Evolutionary conservation across 1,140 invertebrate species (phyloP), one percentile per base, ranked within the genome.

Genomic region (Tyrophagus putrescentiae): DNA sequence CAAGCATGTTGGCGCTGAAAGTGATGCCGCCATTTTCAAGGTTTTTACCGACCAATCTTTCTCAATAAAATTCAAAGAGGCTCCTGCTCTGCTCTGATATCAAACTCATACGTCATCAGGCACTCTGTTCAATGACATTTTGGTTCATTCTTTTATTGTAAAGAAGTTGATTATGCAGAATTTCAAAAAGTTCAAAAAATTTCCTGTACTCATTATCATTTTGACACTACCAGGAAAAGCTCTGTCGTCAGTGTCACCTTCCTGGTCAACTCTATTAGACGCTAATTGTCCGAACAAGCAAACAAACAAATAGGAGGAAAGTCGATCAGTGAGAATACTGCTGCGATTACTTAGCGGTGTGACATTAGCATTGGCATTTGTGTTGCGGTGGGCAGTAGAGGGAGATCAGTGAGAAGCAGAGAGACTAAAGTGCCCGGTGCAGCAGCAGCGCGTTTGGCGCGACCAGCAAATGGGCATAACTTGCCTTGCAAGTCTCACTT

Each of bases 401-500:
- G 7, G 7, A 48, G 45, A 48, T 21, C 45, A 48, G 36, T 13
- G 21, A 21, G 13, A 13, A 13, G 13, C 21, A 13, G 13, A 13
- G 13, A 13, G 13, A 13, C 36, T 39, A 13, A 39, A 39, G 36
- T 39, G 36, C 13, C 36, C 36, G 36, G 36, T 21, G 36, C 13
- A 21, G 21, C 13, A 13, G 36, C 21, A 39, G 36, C 13, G 36
- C 36, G 13, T 39, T n/a, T n/a, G n/a, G 36, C 36, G 7, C 23
- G 45, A 21, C 23, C 23, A 13, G 18, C 45, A 48, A 9, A 48
- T 48, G 45, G 45, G 45, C 45, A 48, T 48, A 48, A 48, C 45
- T 48, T 48, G 45, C 18, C 7, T 48, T 6, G 45, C 45, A 48
- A 48, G 45, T 48, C 45, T 48, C 45, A 21, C 45, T 48, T 21